Base-by-base conservation (phyloP, 2,888 invertebrate genomes). In the Parasteatoda lunata region DNA sequence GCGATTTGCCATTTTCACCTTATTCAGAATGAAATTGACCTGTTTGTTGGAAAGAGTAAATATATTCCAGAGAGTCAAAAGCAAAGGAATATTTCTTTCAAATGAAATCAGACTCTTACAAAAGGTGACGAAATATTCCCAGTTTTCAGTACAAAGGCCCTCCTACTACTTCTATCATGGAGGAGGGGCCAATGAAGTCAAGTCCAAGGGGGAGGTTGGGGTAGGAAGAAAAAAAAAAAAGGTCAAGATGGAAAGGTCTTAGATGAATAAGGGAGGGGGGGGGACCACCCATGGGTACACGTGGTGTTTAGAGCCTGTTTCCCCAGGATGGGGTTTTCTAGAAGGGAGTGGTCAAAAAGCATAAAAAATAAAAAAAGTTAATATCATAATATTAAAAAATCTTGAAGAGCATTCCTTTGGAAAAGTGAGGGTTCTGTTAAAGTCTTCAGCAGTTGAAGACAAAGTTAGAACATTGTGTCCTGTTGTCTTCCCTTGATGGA, bases 201-300 rank as follows among this genome's bases (percentile, higher is more conserved):
- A 59, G 59, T 59, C 69, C 64, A 76, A 69, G 59, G 69, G 65
- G 52, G 77, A 51, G 52, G 77, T 48, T 69, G 69, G 69, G 68
- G 69, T 48, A 52, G 66, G n/a, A 72, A 52, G 73, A 65, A 65
- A 72, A 59, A 73, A 77, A 15, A 30, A 68, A 68, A 72, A 84
- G 84, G 84, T 84, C 84, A 84, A 78, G 68, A 52, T 65, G 49
- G 13, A 52, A 30, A 45, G 65, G 64, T 69, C 48, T 48, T 45
- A 8, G 13, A 64, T 30, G 47, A 45, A 48, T 54, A 75, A 80
- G 54, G 54, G 79, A 75, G 69, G 71, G 78, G 68, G 11, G 69
- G 78, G 78, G 85, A 80, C 85, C 85, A 85, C 85, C 85, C 85
- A 85, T 84, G 84, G 84, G 49, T 80, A 76, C 76, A 79, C 79